Evolutionary conservation across 1,140 invertebrate genomes (phyloP), one percentile per base, ranked within the genome.

Genomic region (Drosophila arawakana): DNA sequence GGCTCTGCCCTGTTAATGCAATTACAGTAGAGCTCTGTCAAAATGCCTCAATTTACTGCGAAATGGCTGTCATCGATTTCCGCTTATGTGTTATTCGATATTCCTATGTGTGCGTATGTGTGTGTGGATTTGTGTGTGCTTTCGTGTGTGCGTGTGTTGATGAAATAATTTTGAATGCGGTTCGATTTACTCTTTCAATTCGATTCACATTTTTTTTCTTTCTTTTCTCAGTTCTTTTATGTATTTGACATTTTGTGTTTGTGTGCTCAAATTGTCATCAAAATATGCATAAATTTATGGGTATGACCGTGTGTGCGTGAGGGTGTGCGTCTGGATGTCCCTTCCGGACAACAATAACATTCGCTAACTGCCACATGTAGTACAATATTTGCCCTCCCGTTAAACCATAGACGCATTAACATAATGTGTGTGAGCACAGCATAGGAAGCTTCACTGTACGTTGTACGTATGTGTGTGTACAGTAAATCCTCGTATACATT

Each of bases 21-120:
- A 88, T 86, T 86, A 86, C 83, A 86, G 75, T 60, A 80, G 76
- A 71, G 83, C 75, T 80, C 35, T 78, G 79, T 65, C 55, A 62
- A 81, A 86, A 86, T 86, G 81, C 82, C 81, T 81, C 82, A 86
- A 86, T 86, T 86, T 89, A 86, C 83, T 77, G 76, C 84, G 82
- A 86, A 86, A 86, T 86, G 83, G 83, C 80, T 73, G 83, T 88
- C 83, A 86, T 88, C 84, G 83, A 88, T 88, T 88, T 88, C 83
- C 83, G 83, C 81, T 84, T 83, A 73, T 47, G 67, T 67, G 72
- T 73, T 78, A 82, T 82, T 79, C 66, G 80, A 82, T 82, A 76
- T 73, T 58, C 72, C 54, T 73, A 58, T 66, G 44, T 15, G 7
- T 54, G n/a, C 39, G 44, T 15, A 37, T 30, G 34, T 35, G 18